Percentiles rank a stretch among this genome's conserved stretches.
These are phyloP conservation scores for Poecilia velifera DNA, from an alignment of 2,797 vertebrate genomes.

Conservation along the genomic window DNA sequence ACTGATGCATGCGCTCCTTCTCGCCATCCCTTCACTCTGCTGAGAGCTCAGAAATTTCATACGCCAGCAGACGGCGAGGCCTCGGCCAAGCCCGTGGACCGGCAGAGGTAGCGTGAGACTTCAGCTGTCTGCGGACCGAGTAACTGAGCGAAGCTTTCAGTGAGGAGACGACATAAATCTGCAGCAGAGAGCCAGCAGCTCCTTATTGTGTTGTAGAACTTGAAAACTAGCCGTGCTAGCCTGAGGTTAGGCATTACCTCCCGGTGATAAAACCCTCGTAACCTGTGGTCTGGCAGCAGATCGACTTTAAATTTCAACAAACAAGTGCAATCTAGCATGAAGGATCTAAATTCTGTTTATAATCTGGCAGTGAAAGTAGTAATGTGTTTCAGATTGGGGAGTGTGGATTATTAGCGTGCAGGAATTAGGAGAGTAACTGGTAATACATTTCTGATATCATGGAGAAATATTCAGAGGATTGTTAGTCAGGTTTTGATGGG, in stretches of 20 bases:
- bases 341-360: conserved; percentile 15
- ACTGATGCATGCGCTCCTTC: conserved; percentile 43
- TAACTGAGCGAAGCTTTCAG: conserved; percentile 66
- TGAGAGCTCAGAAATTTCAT: conserved; percentile 65
- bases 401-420: neutral
- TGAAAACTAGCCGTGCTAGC: conserved; percentile 45
- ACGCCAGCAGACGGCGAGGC: conserved; percentile 63
- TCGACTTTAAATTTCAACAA: conserved; percentile 35
- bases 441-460: neutral
- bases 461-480: neutral
- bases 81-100: conserved; percentile 39
- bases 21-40: conserved; percentile 53
- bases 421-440: neutral
- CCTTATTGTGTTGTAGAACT: conserved; percentile 18
- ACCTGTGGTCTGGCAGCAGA: conserved; percentile 37
- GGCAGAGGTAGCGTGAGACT: conserved; percentile 27
- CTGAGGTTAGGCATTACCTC: conserved; percentile 21
- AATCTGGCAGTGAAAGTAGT: conserved; percentile 8
- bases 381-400: neutral
- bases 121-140: conserved; percentile 55
- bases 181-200: conserved; percentile 30
- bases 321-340: conserved; percentile 5
- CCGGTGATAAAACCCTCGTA: conserved; percentile 24
- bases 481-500: neutral
- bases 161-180: conserved; percentile 41